These are phyloP conservation scores for Arge pagana DNA, from an alignment of 2,888 invertebrate genomes.

Conservation along the genomic window DNA sequence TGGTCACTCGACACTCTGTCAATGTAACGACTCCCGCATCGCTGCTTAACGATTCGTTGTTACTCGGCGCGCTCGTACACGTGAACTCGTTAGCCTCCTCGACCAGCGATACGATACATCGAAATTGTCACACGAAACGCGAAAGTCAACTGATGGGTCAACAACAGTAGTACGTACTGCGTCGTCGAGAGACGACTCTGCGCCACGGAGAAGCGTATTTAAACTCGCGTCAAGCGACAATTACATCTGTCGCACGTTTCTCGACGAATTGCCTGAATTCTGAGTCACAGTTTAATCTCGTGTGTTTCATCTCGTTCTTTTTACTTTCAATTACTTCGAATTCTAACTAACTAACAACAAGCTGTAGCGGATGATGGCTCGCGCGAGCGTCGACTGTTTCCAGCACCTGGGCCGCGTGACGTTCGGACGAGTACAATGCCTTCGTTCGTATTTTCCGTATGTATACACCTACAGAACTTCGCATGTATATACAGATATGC, in stretches of 20 bases:
- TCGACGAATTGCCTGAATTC: no score
- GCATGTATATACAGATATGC: not conserved
- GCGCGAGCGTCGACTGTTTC: conserved; percentile 37
- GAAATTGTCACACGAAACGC: not conserved
- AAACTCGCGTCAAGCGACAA: no score
- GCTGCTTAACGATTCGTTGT: conserved; percentile 11
- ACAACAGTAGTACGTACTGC: no score
- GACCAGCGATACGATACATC: not conserved
- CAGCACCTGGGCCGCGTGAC: conserved; percentile 45
- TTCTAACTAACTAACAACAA: not conserved
- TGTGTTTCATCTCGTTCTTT: not conserved
- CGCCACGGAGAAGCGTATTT: no score
- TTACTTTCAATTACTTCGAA: not conserved
- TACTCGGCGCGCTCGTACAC: conserved; percentile 3
- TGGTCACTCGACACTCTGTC: no score
- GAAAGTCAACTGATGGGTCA: not conserved
- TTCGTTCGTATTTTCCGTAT: conserved; percentile 25
- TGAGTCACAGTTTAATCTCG: no score
- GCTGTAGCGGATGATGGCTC: conserved; percentile 26
- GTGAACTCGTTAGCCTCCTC: no score
- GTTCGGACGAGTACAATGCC: conserved; percentile 46
- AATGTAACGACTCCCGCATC: conserved; percentile 13
- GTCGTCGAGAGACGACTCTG: no score
- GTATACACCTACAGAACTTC: not conserved
- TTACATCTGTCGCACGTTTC: no score